Conservation (phyloP, 1,140 invertebrate genomes). For the Pogonomyrmex californicus region DNA sequence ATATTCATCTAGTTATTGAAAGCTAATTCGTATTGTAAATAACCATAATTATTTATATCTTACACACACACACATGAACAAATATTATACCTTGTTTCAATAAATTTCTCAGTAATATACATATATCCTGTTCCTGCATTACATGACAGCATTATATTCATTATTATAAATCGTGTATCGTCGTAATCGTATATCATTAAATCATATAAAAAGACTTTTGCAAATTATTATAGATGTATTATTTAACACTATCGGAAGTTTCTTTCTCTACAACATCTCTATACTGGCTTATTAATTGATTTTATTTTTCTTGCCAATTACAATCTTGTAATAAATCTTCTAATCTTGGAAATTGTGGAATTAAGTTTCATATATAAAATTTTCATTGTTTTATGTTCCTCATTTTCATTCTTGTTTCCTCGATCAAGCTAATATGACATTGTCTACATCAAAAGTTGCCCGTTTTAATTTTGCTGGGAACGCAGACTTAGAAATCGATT, state of each 20-base stretch:
- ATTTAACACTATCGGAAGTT: not conserved
- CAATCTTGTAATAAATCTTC: not conserved
- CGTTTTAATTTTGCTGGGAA: constrained; percentile 8
- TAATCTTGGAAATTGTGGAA: not conserved
- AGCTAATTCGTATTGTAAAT: not conserved
- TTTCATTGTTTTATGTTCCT: not conserved
- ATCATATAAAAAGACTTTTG: not conserved
- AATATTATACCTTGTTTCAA: not conserved
- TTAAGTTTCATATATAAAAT: constrained; percentile 11
- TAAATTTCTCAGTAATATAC: not conserved
- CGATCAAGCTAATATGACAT: not conserved
- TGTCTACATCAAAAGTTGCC: not conserved
- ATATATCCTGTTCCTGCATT: not conserved
- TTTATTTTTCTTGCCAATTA: not conserved
- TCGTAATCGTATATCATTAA: too few species aligned
- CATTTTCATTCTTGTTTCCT: not conserved
- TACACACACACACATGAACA: not conserved
- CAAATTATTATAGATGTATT: not conserved
- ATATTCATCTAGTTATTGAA: not conserved
- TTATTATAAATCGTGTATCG: not conserved
- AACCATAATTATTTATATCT: not conserved
- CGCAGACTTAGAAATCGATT: constrained; percentile 12
- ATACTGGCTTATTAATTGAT: not conserved
- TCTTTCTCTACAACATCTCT: not conserved
- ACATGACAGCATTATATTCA: not conserved